Percentiles rank a stretch among this genome's conserved stretches.
These are phyloP conservation scores for Paramuricea clavata DNA, from an alignment of 92 coral and sea anemone genomes.

Conservation along the genomic window DNA sequence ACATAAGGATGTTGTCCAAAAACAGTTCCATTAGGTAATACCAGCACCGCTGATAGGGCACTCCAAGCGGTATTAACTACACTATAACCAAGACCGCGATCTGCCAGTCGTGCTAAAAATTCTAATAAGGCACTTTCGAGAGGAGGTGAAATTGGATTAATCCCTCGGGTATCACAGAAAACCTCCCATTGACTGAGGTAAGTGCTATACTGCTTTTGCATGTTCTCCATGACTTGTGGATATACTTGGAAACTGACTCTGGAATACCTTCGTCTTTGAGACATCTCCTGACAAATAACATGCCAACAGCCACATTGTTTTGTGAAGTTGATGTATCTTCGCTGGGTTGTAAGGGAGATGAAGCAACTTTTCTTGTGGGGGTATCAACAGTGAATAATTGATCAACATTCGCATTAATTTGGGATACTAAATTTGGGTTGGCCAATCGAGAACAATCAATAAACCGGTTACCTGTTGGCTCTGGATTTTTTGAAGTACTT, in stretches of 20 bases:
- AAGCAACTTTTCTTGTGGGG: background rate
- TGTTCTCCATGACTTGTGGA: constrained; percentile 51
- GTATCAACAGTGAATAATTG: constrained; percentile 35
- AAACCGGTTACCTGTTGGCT: constrained; percentile 57
- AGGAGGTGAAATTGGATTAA: constrained; percentile 53
- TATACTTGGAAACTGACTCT: constrained; percentile 31
- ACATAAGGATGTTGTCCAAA: constrained; percentile 15
- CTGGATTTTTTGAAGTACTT: constrained; percentile 37
- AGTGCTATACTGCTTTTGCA: constrained; percentile 57
- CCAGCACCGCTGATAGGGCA: constrained; percentile 41
- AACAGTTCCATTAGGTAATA: background rate
- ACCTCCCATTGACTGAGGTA: constrained; percentile 50
- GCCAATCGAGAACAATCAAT: constrained; percentile 53
- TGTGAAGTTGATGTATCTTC: constrained; percentile 43
- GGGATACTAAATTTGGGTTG: constrained; percentile 52
- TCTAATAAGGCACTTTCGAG: constrained; percentile 35
- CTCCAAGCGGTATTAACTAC: constrained; percentile 52
- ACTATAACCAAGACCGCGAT: constrained; percentile 55
- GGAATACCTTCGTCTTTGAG: constrained; percentile 49
- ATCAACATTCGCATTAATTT: constrained; percentile 54
- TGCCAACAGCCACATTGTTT: constrained; percentile 41
- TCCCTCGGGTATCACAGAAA: constrained; percentile 46
- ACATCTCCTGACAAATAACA: constrained; percentile 63
- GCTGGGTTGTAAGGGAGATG: constrained; percentile 54
- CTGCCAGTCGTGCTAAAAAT: constrained; percentile 43